These are phyloP conservation scores for Dynastes tityus DNA, from an alignment of 2,888 invertebrate genomes.

Conservation along the genomic window DNA sequence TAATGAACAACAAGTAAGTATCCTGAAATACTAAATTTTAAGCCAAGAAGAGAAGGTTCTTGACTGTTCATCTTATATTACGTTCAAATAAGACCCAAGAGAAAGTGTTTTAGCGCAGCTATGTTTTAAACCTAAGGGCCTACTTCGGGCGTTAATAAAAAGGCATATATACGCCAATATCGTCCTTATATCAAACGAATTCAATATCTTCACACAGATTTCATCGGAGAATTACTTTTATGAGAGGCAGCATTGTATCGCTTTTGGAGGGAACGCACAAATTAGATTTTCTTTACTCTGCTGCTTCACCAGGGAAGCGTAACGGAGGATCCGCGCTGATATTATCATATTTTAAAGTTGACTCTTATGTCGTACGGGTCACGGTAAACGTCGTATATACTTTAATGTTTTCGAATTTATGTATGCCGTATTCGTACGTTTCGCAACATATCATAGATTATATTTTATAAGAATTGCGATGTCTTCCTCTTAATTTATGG, in stretches of 20 bases:
- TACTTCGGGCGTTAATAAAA: too few species aligned
- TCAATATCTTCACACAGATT: background rate
- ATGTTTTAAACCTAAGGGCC: too few species aligned
- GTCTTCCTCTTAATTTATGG: background rate
- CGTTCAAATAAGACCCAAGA: too few species aligned
- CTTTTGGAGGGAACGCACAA: background rate
- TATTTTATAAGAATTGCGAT: background rate
- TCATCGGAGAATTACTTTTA: background rate
- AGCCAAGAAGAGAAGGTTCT: too few species aligned
- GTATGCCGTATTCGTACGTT: background rate
- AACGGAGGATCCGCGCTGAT: background rate
- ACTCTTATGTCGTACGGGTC: background rate
- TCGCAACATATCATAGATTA: background rate
- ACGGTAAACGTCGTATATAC: background rate
- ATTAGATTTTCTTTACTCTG: constrained; percentile 10
- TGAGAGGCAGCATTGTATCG: background rate
- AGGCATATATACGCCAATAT: too few species aligned
- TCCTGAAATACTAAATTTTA: too few species aligned
- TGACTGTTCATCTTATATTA: too few species aligned
- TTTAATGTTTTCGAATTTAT: constrained; percentile 7
- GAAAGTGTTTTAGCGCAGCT: too few species aligned
- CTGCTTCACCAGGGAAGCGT: background rate
- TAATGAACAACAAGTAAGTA: too few species aligned
- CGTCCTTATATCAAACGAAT: background rate
- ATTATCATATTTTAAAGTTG: constrained; percentile 9